Base-by-base conservation (phyloP, 2,797 vertebrate species). In the Acomys russatus region DNA sequence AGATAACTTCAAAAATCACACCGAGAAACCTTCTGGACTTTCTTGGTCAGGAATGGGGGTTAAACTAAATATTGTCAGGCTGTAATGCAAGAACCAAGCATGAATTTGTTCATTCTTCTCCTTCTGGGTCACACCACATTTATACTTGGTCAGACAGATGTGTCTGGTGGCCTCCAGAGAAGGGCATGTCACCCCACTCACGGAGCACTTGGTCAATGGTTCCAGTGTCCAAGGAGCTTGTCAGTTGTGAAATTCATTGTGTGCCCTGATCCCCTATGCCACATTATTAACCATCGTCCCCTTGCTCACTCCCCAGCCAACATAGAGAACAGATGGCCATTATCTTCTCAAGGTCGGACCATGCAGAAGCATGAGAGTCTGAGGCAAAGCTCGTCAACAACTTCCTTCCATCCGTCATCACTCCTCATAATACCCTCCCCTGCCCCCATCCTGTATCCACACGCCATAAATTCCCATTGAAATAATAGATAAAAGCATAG, bases 231-330 rank as follows among this genome's bases (percentile, higher is more conserved):
- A 49, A 80, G 56, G 66, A 94, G 71, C 88, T 92, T 94, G 89
- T 96, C 95, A 89, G 86, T 49, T 91, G 78, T 96, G 79, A 95
- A 96, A 97, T 95, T 96, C 94, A 97, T 82, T 97, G 95, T 77
- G 82, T 89, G 44, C 82, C 76, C 94, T 89, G 83, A 83, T 96
- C 88, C 90, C 83, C 56, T 93, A 91, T 85, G 86, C 86, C 94
- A 90, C 0, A 0, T 95, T 92, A 92, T 95, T 97, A 96, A 91
- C 95, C 86, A 80, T 0, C 11, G 63, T 94, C 86, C 76, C 56
- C 77, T 78, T 88, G 23, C 89, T 95, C 84, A 66, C 80, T 92
- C 54, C 76, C 82, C 84, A 93, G 77, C 92, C 88, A 76, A 70
- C 79, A 35, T 70, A 23, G 35, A 93, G 90, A 97, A 98, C 94